Conservation (phyloP, 2,888 invertebrate genomes). For the Drosophila anomalata region DNA sequence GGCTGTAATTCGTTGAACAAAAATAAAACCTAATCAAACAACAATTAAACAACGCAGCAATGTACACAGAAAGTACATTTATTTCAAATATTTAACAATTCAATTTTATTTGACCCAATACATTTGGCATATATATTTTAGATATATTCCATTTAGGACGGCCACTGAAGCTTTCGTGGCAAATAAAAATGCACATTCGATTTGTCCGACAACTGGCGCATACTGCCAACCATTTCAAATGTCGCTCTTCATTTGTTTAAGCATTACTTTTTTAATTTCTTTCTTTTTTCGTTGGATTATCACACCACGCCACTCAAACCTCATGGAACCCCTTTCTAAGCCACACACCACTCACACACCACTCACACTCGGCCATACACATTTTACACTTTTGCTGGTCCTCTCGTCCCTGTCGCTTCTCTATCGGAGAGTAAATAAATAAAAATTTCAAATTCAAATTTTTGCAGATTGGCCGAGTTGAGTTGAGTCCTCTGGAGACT, state of each 20-base stretch:
- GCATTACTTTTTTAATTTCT: slow-evolving; percentile 49
- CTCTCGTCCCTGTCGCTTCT: slow-evolving; percentile 8
- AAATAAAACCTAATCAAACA: slow-evolving; percentile 46
- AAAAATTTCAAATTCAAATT: slow-evolving; percentile 77
- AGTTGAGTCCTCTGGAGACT: slow-evolving; percentile 51
- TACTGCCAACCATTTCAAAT: slow-evolving; percentile 40
- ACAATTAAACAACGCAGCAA: slow-evolving; percentile 32
- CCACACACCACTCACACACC: slow-evolving; percentile 3
- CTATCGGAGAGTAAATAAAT: slow-evolving; percentile 62
- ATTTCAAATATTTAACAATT: slow-evolving; percentile 48
- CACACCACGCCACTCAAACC: slow-evolving; percentile 9
- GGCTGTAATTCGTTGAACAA: slow-evolving; percentile 3
- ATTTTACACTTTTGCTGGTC: slow-evolving; percentile 27
- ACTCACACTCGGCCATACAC: not conserved
- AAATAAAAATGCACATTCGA: slow-evolving; percentile 49
- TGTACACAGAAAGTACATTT: slow-evolving; percentile 11
- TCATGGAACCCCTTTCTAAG: slow-evolving; percentile 17
- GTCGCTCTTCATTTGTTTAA: slow-evolving; percentile 72
- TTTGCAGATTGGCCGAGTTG: slow-evolving; percentile 68
- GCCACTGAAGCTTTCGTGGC: not conserved
- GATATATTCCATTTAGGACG: slow-evolving; percentile 5
- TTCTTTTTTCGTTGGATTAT: slow-evolving; percentile 25
- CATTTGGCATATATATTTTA: slow-evolving; percentile 38
- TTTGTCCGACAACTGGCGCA: slow-evolving; percentile 40
- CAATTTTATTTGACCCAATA: slow-evolving; percentile 43